Conservation (phyloP, 2,888 invertebrate species). For the Eupeodes luniger region DNA sequence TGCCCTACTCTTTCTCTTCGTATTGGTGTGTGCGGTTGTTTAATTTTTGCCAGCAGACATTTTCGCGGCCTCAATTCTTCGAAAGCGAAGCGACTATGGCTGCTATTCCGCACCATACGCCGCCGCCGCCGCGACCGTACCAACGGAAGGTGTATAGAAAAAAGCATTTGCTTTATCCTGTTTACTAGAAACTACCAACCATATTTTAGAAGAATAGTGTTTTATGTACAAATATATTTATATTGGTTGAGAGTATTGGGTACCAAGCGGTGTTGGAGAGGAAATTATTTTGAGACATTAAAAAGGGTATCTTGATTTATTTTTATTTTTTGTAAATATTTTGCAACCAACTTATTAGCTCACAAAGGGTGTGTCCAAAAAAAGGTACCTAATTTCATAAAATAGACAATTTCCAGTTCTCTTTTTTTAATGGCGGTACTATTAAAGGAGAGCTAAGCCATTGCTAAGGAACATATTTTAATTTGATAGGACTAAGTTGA, state of each 20-base stretch:
- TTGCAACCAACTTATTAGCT: neutral
- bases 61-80: constrained; percentile 77
- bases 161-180: constrained; percentile 60
- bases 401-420: too few species aligned
- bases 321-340: constrained; percentile 18
- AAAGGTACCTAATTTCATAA: too few species aligned
- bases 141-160: constrained; percentile 42
- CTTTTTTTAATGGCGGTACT: too few species aligned
- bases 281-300: constrained; percentile 34
- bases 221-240: constrained; percentile 2
- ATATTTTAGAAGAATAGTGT: constrained; percentile 66
- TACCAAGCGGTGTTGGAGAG: neutral
- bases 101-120: neutral
- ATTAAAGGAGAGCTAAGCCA: too few species aligned
- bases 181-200: constrained; percentile 69
- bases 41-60: constrained; percentile 67
- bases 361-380: constrained; percentile 51
- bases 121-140: neutral
- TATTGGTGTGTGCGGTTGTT: constrained; percentile 56
- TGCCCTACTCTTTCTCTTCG: constrained; percentile 49
- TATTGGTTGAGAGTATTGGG: constrained; percentile 9
- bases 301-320: neutral
- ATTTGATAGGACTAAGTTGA: too few species aligned
- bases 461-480: too few species aligned
- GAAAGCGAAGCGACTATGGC: constrained; percentile 66